Evolutionary conservation across 2,113 vertebrate species (phyloP).

Genomic region (Empidonax traillii): DNA sequence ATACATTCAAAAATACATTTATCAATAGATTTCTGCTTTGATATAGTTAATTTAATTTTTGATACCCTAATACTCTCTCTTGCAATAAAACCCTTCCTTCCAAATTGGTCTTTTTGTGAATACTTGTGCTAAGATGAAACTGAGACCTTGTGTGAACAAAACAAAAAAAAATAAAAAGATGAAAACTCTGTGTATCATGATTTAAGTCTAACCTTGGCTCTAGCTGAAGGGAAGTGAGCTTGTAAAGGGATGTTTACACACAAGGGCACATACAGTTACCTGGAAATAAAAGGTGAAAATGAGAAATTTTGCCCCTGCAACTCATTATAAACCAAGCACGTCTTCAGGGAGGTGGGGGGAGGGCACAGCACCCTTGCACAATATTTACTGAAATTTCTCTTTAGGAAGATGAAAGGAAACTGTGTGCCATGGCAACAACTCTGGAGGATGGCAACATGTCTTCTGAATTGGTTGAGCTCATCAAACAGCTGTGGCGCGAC

Average conservation of each 20-base stretch:
- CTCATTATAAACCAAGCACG: background rate
- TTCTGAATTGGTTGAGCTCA: constrained; percentile 47
- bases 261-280: accelerated
- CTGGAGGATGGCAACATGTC: constrained; percentile 67
- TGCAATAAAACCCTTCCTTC: background rate
- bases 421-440: constrained; percentile 42
- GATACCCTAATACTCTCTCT: background rate
- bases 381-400: constrained; percentile 4
- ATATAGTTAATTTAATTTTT: background rate
- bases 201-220: background rate
- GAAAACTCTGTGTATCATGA: background rate
- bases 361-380: background rate
- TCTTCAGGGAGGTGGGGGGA: background rate
- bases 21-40: background rate
- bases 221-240: background rate
- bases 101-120: background rate
- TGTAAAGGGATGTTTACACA: background rate
- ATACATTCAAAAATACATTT: background rate
- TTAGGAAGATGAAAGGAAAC: constrained; percentile 71
- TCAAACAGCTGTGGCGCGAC: constrained; percentile 67
- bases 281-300: background rate
- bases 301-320: background rate
- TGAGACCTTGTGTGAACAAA: background rate
- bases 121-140: background rate
- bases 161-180: background rate